A percentile compares a stretch with the other conserved stretches of the same genome.
Evolutionary conservation across 1,140 invertebrate species (phyloP).

Genomic region (Aculops lycopersici): DNA sequence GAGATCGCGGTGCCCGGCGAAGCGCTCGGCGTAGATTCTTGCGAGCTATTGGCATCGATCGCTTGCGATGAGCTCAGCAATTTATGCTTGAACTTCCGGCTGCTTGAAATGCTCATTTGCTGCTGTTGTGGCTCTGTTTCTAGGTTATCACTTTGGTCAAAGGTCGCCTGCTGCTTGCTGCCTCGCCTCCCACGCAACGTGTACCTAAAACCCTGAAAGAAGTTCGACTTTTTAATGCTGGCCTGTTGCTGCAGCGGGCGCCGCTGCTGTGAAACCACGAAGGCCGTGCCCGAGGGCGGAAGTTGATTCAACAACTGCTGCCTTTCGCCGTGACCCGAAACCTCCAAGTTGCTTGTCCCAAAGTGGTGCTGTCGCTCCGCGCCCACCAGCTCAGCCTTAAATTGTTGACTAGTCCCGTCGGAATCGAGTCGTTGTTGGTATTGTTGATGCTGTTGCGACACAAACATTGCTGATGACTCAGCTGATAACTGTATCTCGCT

Average conservation of each 20-base stretch:
- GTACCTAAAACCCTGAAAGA: not conserved
- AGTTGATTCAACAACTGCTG: not conserved
- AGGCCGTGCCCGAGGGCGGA: not conserved
- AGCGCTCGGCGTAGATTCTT: too few relatives aligned
- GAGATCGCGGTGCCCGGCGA: not conserved
- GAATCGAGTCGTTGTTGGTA: constrained; percentile 1
- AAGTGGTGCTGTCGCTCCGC: not conserved
- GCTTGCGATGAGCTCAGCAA: too few relatives aligned
- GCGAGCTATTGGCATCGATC: too few relatives aligned
- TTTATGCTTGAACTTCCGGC: too few relatives aligned
- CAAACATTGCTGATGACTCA: not conserved
- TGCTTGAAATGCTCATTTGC: not conserved
- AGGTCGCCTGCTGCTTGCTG: not conserved
- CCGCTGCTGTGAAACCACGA: not conserved
- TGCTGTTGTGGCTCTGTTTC: not conserved
- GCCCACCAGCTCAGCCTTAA: not conserved
- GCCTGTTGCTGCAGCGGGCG: too few relatives aligned
- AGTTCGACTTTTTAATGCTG: not conserved
- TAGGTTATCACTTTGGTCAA: not conserved
- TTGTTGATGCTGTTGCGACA: not conserved
- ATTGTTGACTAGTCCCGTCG: not conserved
- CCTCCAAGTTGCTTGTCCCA: too few relatives aligned
- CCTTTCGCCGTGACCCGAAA: not conserved
- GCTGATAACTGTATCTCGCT: not conserved
- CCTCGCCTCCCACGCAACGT: not conserved